These are phyloP conservation scores for Oreotrochilus melanogaster DNA, from an alignment of 2,113 vertebrate species.

Conservation along the genomic window DNA sequence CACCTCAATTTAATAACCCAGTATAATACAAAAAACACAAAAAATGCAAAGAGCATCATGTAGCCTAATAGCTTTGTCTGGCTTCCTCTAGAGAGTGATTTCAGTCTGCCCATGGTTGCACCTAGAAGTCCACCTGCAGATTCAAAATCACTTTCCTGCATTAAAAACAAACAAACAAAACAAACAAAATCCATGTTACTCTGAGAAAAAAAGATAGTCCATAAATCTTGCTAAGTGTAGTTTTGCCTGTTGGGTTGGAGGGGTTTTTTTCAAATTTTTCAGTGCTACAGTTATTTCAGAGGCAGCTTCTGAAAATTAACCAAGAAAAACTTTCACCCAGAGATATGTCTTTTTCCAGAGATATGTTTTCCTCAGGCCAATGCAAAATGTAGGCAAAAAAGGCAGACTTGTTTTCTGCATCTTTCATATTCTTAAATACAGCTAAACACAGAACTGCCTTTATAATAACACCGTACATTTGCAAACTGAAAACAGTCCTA, in stretches of 20 bases:
- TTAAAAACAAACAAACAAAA: background rate
- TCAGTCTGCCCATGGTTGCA: constrained; percentile 91
- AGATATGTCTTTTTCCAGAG: background rate
- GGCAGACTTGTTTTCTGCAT: background rate
- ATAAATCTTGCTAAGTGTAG: background rate
- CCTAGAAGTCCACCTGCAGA: constrained; percentile 92
- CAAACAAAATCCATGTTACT: background rate
- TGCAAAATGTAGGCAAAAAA: background rate
- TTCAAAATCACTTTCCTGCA: constrained; percentile 93
- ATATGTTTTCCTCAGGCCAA: background rate
- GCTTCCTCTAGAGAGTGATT: constrained; percentile 92
- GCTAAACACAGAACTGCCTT: background rate
- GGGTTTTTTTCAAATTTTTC: background rate
- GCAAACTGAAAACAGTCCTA: background rate
- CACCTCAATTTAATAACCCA: constrained; percentile 92
- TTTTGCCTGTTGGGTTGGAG: background rate
- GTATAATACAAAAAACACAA: constrained; percentile 96
- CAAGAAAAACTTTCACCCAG: background rate
- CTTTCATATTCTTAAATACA: background rate
- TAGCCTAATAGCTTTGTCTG: constrained; percentile 93
- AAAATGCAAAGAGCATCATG: constrained; percentile 93
- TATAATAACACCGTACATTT: background rate
- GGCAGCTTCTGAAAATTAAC: background rate
- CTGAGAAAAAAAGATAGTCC: background rate
- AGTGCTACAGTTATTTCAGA: background rate